These are phyloP conservation scores for Brachirus orientalis DNA, from an alignment of 2,113 vertebrate genomes.

Conservation along the genomic window DNA sequence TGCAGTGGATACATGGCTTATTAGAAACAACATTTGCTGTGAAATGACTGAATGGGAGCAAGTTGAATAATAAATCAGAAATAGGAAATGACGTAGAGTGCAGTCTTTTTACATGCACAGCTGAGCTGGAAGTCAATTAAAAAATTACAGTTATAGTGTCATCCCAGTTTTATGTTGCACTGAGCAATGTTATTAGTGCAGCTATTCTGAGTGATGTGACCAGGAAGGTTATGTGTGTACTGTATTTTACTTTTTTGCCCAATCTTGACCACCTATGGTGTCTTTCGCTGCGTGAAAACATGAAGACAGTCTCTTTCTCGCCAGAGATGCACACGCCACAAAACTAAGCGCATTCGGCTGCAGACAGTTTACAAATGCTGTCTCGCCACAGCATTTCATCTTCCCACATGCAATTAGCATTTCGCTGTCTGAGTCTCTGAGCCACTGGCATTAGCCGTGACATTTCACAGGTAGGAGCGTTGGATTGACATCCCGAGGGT, in stretches of 20 bases:
- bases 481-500: slow-evolving; percentile 58
- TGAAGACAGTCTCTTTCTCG: slow-evolving; percentile 12
- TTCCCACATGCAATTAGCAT: slow-evolving; percentile 28
- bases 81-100: not conserved
- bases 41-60: not conserved
- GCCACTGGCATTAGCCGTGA: slow-evolving; percentile 58
- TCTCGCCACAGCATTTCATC: slow-evolving; percentile 2
- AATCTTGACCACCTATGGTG: not conserved
- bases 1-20: not conserved
- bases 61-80: slow-evolving; percentile 14
- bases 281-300: slow-evolving; percentile 17
- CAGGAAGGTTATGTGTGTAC: too few relatives aligned
- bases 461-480: slow-evolving; percentile 59
- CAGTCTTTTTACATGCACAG: not conserved
- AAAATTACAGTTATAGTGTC: too few relatives aligned
- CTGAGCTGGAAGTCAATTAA: too few relatives aligned
- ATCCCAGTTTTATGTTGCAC: too few relatives aligned
- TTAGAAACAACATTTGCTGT: not conserved
- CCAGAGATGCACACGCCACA: slow-evolving; percentile 2
- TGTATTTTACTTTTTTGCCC: not conserved
- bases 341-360: slow-evolving; percentile 2
- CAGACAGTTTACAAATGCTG: slow-evolving; percentile 20
- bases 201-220: not conserved
- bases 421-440: slow-evolving; percentile 22
- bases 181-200: slow-evolving; percentile 10